Conservation (phyloP, 2,888 invertebrate species). For the Melangyna quadrimaculata region DNA sequence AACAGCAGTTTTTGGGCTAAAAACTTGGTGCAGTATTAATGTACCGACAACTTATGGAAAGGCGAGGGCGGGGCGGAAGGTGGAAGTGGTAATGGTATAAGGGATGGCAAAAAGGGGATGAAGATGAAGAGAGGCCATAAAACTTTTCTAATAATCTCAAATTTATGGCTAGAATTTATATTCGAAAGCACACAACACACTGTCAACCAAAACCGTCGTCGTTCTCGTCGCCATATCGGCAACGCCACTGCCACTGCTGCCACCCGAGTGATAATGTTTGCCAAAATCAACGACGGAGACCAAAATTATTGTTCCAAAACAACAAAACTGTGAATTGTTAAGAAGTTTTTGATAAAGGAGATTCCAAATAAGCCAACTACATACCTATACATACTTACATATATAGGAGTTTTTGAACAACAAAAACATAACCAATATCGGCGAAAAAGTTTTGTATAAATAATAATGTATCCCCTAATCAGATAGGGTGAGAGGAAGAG, state of each 20-base stretch:
- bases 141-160: conserved; percentile 72
- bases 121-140: conserved; percentile 42
- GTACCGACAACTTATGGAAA: neutral
- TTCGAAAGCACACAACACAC: conserved; percentile 50
- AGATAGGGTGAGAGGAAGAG: neutral
- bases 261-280: conserved; percentile 57
- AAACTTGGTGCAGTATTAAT: conserved; percentile 19
- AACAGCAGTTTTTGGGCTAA: conserved; percentile 51
- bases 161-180: conserved; percentile 72
- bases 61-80: neutral
- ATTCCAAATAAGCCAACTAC: conserved; percentile 45
- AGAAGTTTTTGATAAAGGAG: conserved; percentile 54
- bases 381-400: too few relatives aligned
- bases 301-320: conserved; percentile 52
- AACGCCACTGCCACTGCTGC: neutral
- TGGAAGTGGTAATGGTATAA: neutral
- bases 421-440: conserved; percentile 23
- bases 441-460: conserved; percentile 17
- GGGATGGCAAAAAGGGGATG: neutral
- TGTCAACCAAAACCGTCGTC: neutral
- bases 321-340: conserved; percentile 60
- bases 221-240: neutral
- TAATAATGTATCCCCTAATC: neutral
- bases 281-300: conserved; percentile 59
- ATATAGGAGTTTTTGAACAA: neutral